Percentiles rank a stretch among this genome's conserved stretches.
Conservation (phyloP, 2,888 invertebrate species). For the Drosophila cracens region DNA sequence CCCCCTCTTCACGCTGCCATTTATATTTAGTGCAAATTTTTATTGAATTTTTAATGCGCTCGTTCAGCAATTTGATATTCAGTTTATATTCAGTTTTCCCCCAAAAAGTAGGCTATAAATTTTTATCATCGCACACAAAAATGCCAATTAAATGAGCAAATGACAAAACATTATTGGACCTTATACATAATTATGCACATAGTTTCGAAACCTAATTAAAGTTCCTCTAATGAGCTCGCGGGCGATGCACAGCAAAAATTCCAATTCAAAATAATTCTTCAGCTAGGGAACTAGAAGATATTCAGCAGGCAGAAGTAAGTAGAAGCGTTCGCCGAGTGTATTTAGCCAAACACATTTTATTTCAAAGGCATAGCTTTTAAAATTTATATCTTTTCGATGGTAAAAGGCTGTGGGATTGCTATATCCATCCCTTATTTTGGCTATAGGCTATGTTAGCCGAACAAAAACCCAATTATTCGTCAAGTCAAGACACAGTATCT, state of each 20-base stretch:
- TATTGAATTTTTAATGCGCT: slow-evolving; percentile 69
- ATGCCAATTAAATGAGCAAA: slow-evolving; percentile 45
- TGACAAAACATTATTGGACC: slow-evolving; percentile 36
- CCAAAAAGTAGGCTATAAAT: slow-evolving; percentile 62
- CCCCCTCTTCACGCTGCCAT: neutral
- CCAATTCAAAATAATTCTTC: neutral
- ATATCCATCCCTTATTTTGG: neutral
- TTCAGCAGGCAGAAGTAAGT: neutral
- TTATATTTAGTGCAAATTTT: slow-evolving; percentile 62
- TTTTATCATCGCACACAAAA: slow-evolving; percentile 45
- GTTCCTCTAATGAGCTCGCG: slow-evolving; percentile 1
- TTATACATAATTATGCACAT: slow-evolving; percentile 18
- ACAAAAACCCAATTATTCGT: slow-evolving; percentile 22
- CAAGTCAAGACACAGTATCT: slow-evolving; percentile 11
- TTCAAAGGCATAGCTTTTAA: neutral
- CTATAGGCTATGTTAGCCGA: slow-evolving; percentile 8
- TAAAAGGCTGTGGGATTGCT: neutral
- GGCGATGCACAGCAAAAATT: neutral
- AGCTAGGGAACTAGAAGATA: neutral
- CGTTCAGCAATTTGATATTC: slow-evolving; percentile 14
- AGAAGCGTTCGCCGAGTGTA: neutral
- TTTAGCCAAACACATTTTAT: neutral
- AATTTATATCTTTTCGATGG: neutral
- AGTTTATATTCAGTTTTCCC: slow-evolving; percentile 6
- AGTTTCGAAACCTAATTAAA: slow-evolving; percentile 40